Evolutionary conservation across 1,140 invertebrate genomes (phyloP).

Genomic region (Acromyrmex charruanus): DNA sequence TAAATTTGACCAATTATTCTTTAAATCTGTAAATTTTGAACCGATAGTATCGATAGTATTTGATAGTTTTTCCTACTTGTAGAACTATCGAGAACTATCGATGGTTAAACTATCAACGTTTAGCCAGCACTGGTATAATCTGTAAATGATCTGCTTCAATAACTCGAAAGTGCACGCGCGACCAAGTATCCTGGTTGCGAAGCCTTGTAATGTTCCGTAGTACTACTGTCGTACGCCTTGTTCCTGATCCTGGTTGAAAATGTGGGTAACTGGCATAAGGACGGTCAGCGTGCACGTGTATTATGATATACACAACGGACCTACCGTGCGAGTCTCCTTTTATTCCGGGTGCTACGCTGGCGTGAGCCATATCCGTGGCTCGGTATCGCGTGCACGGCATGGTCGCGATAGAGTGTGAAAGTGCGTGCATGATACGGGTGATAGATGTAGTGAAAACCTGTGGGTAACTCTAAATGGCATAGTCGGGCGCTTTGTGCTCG

Average conservation of each 20-base stretch:
- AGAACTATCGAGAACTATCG: too few relatives aligned
- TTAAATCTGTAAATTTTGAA: too few relatives aligned
- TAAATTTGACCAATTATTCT: too few relatives aligned
- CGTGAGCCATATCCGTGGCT: conserved; percentile 20
- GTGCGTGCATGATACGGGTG: conserved; percentile 59
- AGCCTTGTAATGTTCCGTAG: conserved; percentile 2
- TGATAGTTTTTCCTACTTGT: too few relatives aligned
- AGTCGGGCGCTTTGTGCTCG: background rate
- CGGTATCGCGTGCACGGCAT: conserved; percentile 34
- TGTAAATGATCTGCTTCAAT: conserved; percentile 50
- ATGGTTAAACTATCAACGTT: too few relatives aligned
- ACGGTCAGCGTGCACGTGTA: conserved; percentile 66
- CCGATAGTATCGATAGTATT: too few relatives aligned
- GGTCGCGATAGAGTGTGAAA: conserved; percentile 53
- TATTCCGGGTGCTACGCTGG: conserved; percentile 8
- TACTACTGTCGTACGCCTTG: conserved; percentile 54
- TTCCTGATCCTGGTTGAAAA: conserved; percentile 76
- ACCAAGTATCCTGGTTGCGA: conserved; percentile 49
- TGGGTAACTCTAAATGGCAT: conserved; percentile 10
- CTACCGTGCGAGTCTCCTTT: conserved; percentile 26
- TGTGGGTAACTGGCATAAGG: conserved; percentile 74
- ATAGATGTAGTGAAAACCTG: conserved; percentile 60
- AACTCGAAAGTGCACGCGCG: conserved; percentile 66
- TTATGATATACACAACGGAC: conserved; percentile 20
- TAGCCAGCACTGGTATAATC: background rate